A percentile compares a stretch with the other conserved stretches of the same genome.
Conservation (phyloP, 2,113 vertebrate genomes). For the Pontoporia blainvillei region DNA sequence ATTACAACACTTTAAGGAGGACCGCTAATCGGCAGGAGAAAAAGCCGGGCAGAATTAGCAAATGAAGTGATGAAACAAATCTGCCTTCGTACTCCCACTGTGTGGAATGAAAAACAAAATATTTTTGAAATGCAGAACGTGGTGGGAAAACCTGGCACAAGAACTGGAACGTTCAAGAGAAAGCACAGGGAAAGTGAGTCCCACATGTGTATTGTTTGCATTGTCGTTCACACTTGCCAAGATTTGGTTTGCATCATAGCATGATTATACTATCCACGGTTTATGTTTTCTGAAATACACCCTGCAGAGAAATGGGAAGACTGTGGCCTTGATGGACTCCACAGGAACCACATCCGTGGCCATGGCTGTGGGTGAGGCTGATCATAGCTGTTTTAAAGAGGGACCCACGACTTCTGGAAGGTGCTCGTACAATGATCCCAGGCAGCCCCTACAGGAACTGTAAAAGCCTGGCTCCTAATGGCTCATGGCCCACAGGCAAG, state of each 20-base stretch:
- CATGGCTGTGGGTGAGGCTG: not conserved
- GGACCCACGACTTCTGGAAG: not conserved
- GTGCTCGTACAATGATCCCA: accelerated
- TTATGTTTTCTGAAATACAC: not conserved
- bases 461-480: not conserved
- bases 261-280: not conserved
- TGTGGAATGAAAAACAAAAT: slow-evolving; percentile 55
- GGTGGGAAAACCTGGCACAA: not conserved
- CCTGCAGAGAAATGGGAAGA: not conserved
- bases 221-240: not conserved
- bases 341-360: not conserved
- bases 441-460: not conserved
- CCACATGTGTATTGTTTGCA: not conserved
- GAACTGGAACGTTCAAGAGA: not conserved
- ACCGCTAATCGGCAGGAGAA: not conserved
- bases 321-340: not conserved
- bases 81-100: slow-evolving; percentile 56
- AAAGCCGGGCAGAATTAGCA: slow-evolving; percentile 43
- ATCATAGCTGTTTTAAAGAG: not conserved
- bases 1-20: not conserved
- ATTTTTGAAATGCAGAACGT: slow-evolving; percentile 42
- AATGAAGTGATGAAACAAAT: slow-evolving; percentile 59
- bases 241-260: not conserved
- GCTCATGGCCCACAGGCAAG: not conserved
- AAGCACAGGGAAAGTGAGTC: not conserved